A percentile compares a stretch with the other conserved stretches of the same genome.
Evolutionary conservation across 2,797 vertebrate genomes (phyloP).

Genomic region (Syngnathus rostellatus): DNA sequence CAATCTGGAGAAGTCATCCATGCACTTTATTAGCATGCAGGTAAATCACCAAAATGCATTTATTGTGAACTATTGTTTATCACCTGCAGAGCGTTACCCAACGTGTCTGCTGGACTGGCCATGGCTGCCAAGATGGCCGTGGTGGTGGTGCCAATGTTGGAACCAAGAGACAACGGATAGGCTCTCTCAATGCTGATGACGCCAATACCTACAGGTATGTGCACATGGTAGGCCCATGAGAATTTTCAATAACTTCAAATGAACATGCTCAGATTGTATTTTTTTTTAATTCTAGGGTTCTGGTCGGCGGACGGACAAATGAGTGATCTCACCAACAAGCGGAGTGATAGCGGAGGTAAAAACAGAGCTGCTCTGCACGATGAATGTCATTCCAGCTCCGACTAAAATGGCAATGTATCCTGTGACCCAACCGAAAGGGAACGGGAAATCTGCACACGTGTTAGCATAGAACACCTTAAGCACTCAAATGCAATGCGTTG

Average conservation of each 20-base stretch:
- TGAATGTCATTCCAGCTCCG: slow-evolving; percentile 91
- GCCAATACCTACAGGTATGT: slow-evolving; percentile 73
- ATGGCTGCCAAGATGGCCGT: slow-evolving; percentile 89
- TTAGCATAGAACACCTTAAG: neutral
- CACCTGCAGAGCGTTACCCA: slow-evolving; percentile 83
- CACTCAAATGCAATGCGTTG: neutral
- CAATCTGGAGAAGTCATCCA: slow-evolving; percentile 72
- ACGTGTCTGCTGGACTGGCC: slow-evolving; percentile 80
- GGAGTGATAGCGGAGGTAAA: slow-evolving; percentile 95
- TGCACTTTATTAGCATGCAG: neutral
- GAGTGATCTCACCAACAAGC: slow-evolving; percentile 85
- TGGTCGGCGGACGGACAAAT: slow-evolving; percentile 2
- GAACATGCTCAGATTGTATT: neutral
- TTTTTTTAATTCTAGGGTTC: neutral
- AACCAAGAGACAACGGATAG: slow-evolving; percentile 86
- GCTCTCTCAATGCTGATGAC: slow-evolving; percentile 90
- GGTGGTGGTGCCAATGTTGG: slow-evolving; percentile 96
- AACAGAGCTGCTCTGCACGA: slow-evolving; percentile 95
- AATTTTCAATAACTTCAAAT: neutral
- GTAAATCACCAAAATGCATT: neutral
- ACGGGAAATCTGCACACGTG: slow-evolving; percentile 81
- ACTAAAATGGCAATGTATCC: slow-evolving; percentile 89
- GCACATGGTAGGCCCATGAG: neutral
- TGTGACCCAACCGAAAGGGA: slow-evolving; percentile 87
- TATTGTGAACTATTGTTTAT: slow-evolving; percentile 1